Evolutionary conservation across 2,113 vertebrate species (phyloP), one percentile per base, ranked within the genome.

Genomic region (Chaetura pelagica): DNA sequence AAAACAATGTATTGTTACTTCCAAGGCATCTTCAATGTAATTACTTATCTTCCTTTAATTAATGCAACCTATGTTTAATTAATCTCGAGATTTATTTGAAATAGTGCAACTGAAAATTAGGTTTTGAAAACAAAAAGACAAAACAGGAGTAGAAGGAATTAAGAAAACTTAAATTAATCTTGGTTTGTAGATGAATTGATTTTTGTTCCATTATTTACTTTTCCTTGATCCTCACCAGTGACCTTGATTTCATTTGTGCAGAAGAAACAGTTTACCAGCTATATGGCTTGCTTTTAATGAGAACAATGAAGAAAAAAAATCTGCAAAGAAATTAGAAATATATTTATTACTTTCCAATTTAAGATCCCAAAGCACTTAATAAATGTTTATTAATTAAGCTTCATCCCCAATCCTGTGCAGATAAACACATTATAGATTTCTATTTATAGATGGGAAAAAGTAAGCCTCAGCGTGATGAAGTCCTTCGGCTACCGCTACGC

Each of bases 41-140:
- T 80, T 76, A 15, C 17, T 91, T 93, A 94, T 92, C 83, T 91
- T 91, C 32, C 68, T 93, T 96, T 84, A 93, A 96, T 93, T 93
- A 94, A 68, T 14, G n/a, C 71, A 92, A 72, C 40, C n/a, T 68
- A 85, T 44, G 30, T 82, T 96, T 89, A 90, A 88, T n/a, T 66
- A 82, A 95, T 66, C 51, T 72, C 64, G 22, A 91, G 78, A 90
- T 67, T 87, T 96, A 76, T 94, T 96, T 94, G 62, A 94, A 92
- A 94, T 71, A 59, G 6, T 32, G 1, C 40, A 91, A 81, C 76
- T 85, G 89, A 94, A 94, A 97, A 93, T 82, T 95, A 90, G 63
- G 12, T 58, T 95, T 86, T 52, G 78, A 90, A 73, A 78, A 87
- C 71, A 87, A 96, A 92, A 92, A 35, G 21, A 87, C 49, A 74